Evolutionary conservation across 2,113 vertebrate species (phyloP).

Genomic region (Choloepus hoffmanni): DNA sequence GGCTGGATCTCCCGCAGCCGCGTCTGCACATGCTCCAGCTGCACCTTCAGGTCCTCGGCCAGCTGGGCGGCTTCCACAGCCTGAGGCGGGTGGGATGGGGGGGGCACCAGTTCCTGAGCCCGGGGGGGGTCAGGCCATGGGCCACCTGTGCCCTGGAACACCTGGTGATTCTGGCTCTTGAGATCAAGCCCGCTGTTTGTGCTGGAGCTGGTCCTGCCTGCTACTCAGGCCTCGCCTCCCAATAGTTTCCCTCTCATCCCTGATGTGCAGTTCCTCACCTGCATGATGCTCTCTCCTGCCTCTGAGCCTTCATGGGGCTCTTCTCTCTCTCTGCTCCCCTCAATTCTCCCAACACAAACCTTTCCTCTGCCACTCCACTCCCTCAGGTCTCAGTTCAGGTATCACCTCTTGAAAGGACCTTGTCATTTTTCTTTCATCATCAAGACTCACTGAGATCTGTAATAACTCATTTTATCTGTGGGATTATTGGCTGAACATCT

Average conservation of each 20-base stretch:
- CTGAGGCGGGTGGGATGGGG: conserved; percentile 75
- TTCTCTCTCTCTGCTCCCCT: neutral
- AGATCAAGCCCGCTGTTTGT: neutral
- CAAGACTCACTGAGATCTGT: neutral
- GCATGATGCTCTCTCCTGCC: neutral
- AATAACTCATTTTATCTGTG: neutral
- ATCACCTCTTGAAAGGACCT: neutral
- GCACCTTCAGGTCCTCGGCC: conserved; percentile 95
- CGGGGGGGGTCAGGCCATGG: neutral
- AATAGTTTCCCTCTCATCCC: neutral
- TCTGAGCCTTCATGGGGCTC: neutral
- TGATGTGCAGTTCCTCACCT: neutral
- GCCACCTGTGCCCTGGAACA: neutral
- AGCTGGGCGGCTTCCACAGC: conserved; percentile 96
- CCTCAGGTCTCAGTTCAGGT: neutral
- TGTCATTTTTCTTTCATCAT: neutral
- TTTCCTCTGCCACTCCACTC: neutral
- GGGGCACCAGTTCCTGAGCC: neutral
- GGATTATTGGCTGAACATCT: neutral
- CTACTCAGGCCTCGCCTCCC: neutral
- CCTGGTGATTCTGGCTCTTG: neutral
- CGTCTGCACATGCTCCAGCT: conserved; percentile 94
- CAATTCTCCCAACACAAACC: neutral
- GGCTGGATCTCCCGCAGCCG: conserved; percentile 95
- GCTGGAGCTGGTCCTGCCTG: neutral